Evolutionary conservation across 2,888 invertebrate genomes (phyloP), one percentile per base, ranked within the genome.

Genomic region (Drosophila mercatorum): DNA sequence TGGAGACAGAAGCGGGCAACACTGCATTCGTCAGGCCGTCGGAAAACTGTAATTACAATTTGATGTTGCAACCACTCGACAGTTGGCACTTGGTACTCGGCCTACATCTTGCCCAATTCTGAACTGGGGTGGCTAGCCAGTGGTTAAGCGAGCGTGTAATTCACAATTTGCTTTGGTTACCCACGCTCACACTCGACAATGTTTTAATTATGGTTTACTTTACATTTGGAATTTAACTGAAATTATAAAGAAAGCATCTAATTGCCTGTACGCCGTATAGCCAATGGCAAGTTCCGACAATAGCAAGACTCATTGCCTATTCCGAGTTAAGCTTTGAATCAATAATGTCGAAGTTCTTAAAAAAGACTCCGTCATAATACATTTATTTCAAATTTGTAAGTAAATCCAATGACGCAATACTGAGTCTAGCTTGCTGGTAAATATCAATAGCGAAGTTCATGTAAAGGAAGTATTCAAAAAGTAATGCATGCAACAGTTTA

Each of bases 61-160:
- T 83, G 52, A 73, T 79, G 77, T 81, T 81, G 72, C 87, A 86
- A 86, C 83, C 83, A 83, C 83, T 85, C 59, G 51, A 44, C 53
- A 53, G 38, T 34, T 34, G 38, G 53, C 22, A 36, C 36, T 38
- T 41, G 61, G 26, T 17, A 36, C 31, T 34, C 31, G 31, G 31
- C 31, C 31, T 68, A 68, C 47, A 60, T 76, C 70, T 70, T 70
- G 68, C 79, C 77, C 74, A 74, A 76, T 71, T 72, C 64, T 60
- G 51, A 57, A 68, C 65, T 73, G 59, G 84, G 83, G 84, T 86
- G 75, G 83, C 68, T 78, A 91, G 91, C 65, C 81, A 91, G 91
- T 92, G 92, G 80, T 87, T 91, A 92, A 92, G 90, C 91, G 91
- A 91, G 86, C 92, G 91, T 92, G 91, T 92, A 92, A 92, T 91